Evolutionary conservation across 2,113 vertebrate species (phyloP).

Genomic region (Gavialis gangeticus): DNA sequence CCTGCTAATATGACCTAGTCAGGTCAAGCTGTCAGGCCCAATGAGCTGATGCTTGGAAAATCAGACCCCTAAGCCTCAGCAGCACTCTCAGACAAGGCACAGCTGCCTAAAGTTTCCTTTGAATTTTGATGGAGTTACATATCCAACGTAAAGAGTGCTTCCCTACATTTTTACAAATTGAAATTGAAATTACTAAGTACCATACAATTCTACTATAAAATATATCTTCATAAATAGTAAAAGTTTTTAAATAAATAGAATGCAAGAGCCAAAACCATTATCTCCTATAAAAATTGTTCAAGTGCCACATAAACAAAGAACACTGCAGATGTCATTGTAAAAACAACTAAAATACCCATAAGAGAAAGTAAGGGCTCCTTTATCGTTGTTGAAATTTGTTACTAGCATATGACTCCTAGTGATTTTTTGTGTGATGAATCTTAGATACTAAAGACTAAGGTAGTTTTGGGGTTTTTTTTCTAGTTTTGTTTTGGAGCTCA

Average conservation of each 20-base stretch:
- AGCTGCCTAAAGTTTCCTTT: not conserved
- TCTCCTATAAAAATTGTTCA: not conserved
- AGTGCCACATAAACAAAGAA: not conserved
- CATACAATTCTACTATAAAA: not conserved
- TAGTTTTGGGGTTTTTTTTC: too few species aligned
- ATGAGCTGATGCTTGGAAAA: too few species aligned
- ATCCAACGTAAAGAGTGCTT: not conserved
- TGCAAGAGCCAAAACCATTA: not conserved
- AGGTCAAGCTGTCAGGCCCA: too few species aligned
- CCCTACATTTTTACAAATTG: not conserved
- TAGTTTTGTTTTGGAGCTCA: not conserved
- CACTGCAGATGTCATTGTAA: not conserved
- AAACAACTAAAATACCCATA: not conserved
- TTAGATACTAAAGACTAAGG: not conserved
- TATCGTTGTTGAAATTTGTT: not conserved
- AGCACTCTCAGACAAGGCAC: too few species aligned
- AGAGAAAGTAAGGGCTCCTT: not conserved
- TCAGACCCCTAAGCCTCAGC: too few species aligned
- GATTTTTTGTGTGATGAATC: not conserved
- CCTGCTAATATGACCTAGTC: too few species aligned
- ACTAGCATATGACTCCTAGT: not conserved
- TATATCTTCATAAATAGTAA: accelerated
- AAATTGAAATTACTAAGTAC: accelerated
- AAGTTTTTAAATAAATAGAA: not conserved
- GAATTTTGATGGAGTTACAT: not conserved